A percentile compares a stretch with the other conserved stretches of the same genome.
Conservation (phyloP, 2,888 invertebrate species). For the Phoenoteleia sp. region DNA sequence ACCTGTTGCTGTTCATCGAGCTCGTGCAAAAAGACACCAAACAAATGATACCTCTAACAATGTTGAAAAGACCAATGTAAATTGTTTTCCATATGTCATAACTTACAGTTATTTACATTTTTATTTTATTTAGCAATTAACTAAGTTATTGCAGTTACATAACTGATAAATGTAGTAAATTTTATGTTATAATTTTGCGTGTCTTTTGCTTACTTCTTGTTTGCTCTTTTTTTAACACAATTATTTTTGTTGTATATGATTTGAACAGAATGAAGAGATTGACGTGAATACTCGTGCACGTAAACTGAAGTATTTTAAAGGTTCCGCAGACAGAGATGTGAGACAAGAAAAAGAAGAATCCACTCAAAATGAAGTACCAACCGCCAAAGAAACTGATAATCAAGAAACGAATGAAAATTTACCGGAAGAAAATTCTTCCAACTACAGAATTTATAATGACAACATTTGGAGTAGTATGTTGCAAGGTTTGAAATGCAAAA, state of each 20-base stretch:
- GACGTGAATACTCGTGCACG: neutral
- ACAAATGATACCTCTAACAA: neutral
- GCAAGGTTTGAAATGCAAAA: slow-evolving; percentile 11
- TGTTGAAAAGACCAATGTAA: neutral
- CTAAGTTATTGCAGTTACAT: neutral
- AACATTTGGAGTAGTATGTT: neutral
- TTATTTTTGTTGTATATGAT: neutral
- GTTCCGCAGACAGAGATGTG: neutral
- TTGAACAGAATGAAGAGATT: neutral
- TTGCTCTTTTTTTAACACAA: neutral
- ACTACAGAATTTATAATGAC: slow-evolving; percentile 18
- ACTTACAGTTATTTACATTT: neutral
- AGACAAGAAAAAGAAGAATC: neutral
- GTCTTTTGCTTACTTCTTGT: neutral
- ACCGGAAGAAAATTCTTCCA: neutral
- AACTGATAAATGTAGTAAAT: neutral
- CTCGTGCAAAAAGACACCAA: neutral
- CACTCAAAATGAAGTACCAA: neutral
- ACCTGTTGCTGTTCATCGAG: neutral
- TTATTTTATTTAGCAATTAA: neutral
- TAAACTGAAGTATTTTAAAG: neutral
- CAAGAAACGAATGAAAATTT: neutral
- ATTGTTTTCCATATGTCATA: neutral
- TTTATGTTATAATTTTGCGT: neutral
- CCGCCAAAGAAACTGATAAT: neutral